phyloP scores from a whole-genome alignment of 92 coral and sea anemone genomes.

The Phenganax marumi region DNA sequence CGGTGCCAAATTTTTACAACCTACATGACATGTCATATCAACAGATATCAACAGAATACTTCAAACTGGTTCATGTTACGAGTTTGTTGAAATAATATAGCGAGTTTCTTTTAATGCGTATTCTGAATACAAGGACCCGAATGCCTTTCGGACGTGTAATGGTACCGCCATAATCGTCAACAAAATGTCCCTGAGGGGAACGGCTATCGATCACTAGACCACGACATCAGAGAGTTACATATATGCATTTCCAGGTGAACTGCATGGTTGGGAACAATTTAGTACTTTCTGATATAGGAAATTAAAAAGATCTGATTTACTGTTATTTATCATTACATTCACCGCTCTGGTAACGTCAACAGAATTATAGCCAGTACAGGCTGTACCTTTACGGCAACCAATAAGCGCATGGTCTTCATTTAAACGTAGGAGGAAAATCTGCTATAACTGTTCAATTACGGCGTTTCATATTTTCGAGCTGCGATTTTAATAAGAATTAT shows the following conservation, averaged over 20 bases:
- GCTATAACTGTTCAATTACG: neutral
- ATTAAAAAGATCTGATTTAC: slow-evolving; percentile 1
- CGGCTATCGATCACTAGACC: neutral
- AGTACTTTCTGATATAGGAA: neutral
- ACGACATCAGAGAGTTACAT: neutral
- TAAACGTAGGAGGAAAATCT: slow-evolving; percentile 5
- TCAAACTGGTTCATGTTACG: neutral
- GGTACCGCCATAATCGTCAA: too few species aligned
- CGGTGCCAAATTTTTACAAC: too few species aligned
- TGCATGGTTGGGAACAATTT: neutral
- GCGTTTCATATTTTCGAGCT: slow-evolving; percentile 13
- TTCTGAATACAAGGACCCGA: too few species aligned
- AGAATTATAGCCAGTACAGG: neutral
- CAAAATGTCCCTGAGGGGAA: too few species aligned
- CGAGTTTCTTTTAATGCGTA: too few species aligned
- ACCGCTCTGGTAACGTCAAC: neutral
- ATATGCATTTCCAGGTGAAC: neutral
- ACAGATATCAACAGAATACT: neutral
- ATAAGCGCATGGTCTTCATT: neutral
- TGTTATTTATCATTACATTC: neutral
- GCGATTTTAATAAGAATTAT: slow-evolving; percentile 11
- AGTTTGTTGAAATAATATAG: slow-evolving; percentile 1
- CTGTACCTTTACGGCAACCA: neutral
- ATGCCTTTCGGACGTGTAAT: too few species aligned
- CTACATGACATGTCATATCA: too few species aligned